Evolutionary conservation across 2,888 invertebrate species (phyloP), one percentile per base, ranked within the genome.

Genomic region (Synergus japonicus): DNA sequence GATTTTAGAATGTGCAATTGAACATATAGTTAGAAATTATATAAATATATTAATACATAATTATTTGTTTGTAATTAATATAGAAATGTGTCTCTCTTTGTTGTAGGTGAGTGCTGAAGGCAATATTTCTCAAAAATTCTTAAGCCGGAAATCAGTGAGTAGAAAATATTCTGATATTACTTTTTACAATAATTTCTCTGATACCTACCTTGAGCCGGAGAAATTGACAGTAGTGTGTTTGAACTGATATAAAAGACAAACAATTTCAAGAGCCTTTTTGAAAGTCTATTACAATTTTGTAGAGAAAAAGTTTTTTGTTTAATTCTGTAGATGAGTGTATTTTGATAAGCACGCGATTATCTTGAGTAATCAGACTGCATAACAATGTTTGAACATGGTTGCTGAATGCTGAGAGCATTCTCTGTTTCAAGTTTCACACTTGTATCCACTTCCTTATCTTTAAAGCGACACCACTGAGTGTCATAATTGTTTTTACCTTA

Each of bases 361-460:
- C 69, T 69, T 69, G 49, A 54, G 69, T 37, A 69, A 69, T 69
- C 69, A 69, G 22, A 29, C 37, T 69, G 29, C 8, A 46, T 15
- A 69, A 69, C 49, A 69, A 69, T 69, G 49, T 73, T 49, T n/a
- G 49, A 49, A 73, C 54, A 49, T 73, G 73, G 9, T 49, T 73
- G 54, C 37, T 73, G 73, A 73, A 29, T 29, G 29, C 29, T 29
- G 49, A 73, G n/a, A 54, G 29, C 73, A 10, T 29, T n/a, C 29
- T 54, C 73, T 54, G 73, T 73, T 54, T 73, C 73, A 73, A 49
- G 73, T n/a, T n/a, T n/a, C 15, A n/a, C 9, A 73, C 41, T 73
- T 73, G 13, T 73, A 54, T n/a, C 13, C n/a, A 49, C 44, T 22
- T 69, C 22, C 69, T 69, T 54, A 54, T 73, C 73, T 15, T 54